Base-by-base conservation (phyloP, 2,888 invertebrate genomes). In the Melanostoma mellinum region DNA sequence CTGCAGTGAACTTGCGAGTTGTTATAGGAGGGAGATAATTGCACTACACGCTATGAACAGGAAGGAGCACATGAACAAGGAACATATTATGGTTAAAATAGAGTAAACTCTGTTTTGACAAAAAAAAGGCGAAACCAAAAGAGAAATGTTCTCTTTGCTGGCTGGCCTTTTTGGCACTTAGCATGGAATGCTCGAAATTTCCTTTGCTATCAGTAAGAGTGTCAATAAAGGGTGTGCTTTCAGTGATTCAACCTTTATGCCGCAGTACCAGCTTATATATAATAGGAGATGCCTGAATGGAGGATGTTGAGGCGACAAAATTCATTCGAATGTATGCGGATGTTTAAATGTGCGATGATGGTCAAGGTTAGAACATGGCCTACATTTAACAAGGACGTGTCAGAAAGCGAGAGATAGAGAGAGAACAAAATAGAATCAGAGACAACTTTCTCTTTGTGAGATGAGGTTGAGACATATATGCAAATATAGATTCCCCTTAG, bases 291-390 rank as follows among this genome's bases (percentile, higher is more conserved):
- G 20, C 20, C 20, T 30, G 6, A 33, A 44, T 6, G 10, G 2
- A 20, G 46, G 35, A 46, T 61, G 46, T 48, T 48, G 33, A 50
- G 30, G 32, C n/a, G 48, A 35, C 50, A 48, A n/a, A 3, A n/a
- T 36, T 48, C 36, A 6, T 40, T 30, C n/a, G n/a, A 36, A 35
- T 52, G 33, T 33, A 46, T 75, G 69, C 35, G 46, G 68, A 50
- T 65, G 44, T 46, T 50, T 38, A 48, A 42, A 36, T 10, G 38
- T 42, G n/a, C n/a, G 38, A 6, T 60, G 76, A 77, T 73, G 81
- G 81, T 77, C 81, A 82, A 82, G 81, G 81, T 73, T 46, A 82
- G 48, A 61, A 68, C 52, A 40, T 68, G 81, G 68, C 73, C 76
- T 52, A 82, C n/a, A 73, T 76, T 52, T 1, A 38, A 4, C 10